Evolutionary conservation across 2,888 invertebrate genomes (phyloP).

Genomic region (Papilio protenor): DNA sequence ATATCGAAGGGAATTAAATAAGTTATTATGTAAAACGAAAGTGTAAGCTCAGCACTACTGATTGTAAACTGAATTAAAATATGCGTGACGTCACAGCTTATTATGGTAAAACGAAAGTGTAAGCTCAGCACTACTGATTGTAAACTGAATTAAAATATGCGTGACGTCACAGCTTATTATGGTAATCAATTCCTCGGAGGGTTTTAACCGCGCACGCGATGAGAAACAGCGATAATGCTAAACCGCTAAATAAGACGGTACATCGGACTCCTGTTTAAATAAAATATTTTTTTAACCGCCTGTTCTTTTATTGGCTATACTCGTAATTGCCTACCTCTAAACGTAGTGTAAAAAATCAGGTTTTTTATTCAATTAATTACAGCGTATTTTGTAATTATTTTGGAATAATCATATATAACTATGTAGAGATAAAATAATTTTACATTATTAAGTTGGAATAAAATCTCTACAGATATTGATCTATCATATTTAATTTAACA

Average conservation of each 20-base stretch:
- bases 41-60: slow-evolving; percentile 36
- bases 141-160: slow-evolving; percentile 50
- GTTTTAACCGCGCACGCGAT: slow-evolving; percentile 34
- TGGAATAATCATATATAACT: not conserved
- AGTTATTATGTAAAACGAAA: slow-evolving; percentile 29
- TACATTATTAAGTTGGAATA: not conserved
- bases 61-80: slow-evolving; percentile 48
- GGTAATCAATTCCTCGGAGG: slow-evolving; percentile 51
- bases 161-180: slow-evolving; percentile 52
- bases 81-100: slow-evolving; percentile 51
- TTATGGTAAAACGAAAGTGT: slow-evolving; percentile 49
- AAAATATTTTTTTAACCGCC: not conserved
- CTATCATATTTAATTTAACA: not conserved
- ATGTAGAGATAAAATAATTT: not conserved
- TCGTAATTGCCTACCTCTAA: not conserved
- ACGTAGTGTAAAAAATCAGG: not conserved
- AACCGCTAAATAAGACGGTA: slow-evolving; percentile 28
- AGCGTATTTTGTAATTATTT: not conserved
- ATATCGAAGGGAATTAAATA: not conserved
- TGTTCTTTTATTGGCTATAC: not conserved
- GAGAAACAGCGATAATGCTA: slow-evolving; percentile 42
- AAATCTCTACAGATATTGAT: not conserved
- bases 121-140: slow-evolving; percentile 31
- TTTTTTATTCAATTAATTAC: not conserved
- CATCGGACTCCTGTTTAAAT: slow-evolving; percentile 36